These are phyloP conservation scores for Ptychochromis oligacanthus DNA, from an alignment of 2,113 vertebrate genomes.

Conservation along the genomic window DNA sequence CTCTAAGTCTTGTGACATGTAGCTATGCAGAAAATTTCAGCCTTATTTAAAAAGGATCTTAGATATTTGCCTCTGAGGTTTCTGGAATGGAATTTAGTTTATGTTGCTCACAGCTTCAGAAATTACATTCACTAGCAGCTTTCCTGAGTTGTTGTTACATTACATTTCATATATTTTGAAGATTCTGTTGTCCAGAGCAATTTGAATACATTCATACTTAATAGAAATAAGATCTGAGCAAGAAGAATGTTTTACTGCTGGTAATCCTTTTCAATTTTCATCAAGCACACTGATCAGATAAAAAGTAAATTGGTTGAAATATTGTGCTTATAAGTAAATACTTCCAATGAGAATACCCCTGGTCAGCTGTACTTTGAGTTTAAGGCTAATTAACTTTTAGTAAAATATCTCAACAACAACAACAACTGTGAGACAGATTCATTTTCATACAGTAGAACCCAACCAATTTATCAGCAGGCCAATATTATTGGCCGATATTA, in stretches of 20 bases:
- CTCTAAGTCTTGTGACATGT: not conserved
- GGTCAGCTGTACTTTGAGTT: not conserved
- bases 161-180: not conserved
- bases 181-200: not conserved
- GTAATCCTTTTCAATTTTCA: not conserved
- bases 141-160: not conserved
- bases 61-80: not conserved
- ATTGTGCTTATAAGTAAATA: not conserved
- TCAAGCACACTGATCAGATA: not conserved
- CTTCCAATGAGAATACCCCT: not conserved
- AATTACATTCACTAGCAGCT: not conserved
- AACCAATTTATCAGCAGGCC: not conserved
- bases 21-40: not conserved
- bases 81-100: not conserved
- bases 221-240: not conserved
- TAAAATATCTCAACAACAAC: not conserved
- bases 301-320: not conserved
- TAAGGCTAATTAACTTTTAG: not conserved
- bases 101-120: not conserved
- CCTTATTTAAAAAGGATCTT: conserved; percentile 6
- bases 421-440: not conserved
- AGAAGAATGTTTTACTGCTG: not conserved
- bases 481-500: not conserved
- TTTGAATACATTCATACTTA: not conserved
- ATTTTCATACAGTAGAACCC: not conserved